These are phyloP conservation scores for Aptenodytes forsteri DNA, from an alignment of 2,113 vertebrate genomes.

Conservation along the genomic window DNA sequence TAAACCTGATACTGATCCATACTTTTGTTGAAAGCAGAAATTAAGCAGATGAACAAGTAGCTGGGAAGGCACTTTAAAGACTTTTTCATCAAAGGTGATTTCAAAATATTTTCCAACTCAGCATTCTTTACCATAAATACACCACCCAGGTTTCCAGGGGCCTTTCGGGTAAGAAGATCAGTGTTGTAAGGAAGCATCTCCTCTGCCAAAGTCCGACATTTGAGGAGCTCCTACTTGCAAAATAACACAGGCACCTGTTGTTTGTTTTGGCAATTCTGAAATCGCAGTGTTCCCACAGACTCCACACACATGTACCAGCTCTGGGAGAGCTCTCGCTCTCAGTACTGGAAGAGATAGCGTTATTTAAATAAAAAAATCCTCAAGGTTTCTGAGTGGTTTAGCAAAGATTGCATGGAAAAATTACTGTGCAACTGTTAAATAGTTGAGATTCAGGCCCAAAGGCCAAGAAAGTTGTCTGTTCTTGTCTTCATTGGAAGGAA, in stretches of 20 bases:
- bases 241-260: constrained; percentile 62
- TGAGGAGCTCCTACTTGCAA: constrained; percentile 54
- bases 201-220: constrained; percentile 54
- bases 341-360: neutral
- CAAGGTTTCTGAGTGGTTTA: neutral
- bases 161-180: constrained; percentile 16
- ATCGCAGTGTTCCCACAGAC: neutral
- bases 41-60: neutral
- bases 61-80: neutral
- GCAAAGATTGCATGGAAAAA: neutral
- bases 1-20: constrained; percentile 51
- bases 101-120: neutral
- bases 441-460: neutral
- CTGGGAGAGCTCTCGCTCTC: neutral
- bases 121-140: constrained; percentile 20
- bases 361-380: neutral
- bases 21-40: constrained; percentile 22
- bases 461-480: neutral
- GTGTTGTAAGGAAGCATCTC: neutral
- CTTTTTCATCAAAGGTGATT: constrained; percentile 32
- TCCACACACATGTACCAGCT: fast-evolving
- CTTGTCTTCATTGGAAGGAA: neutral
- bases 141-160: constrained; percentile 27
- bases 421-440: neutral
- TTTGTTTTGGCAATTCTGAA: constrained; percentile 63